A percentile compares a stretch with the other conserved stretches of the same genome.
These are phyloP conservation scores for Tetragonula carbonaria DNA, from an alignment of 2,888 invertebrate genomes.

Conservation along the genomic window DNA sequence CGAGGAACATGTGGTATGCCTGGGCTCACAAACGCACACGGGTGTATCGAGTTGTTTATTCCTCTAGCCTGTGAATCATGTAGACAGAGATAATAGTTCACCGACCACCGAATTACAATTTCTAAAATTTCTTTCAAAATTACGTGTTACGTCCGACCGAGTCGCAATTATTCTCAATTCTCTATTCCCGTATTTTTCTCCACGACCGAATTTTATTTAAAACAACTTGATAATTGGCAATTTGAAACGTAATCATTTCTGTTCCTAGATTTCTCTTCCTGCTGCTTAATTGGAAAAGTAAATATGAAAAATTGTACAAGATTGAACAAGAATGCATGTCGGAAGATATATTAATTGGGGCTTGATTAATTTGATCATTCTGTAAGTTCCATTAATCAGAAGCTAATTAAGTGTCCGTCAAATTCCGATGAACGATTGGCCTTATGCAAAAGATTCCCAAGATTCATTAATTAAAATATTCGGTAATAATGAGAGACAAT, in stretches of 20 bases:
- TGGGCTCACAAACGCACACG: slow-evolving; percentile 29
- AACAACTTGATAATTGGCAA: not conserved
- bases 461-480: slow-evolving; percentile 10
- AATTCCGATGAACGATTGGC: slow-evolving; percentile 4
- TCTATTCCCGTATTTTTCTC: not conserved
- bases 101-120: slow-evolving; percentile 41
- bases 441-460: not conserved
- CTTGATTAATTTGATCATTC: not conserved
- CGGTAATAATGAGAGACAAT: not conserved
- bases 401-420: slow-evolving; percentile 16
- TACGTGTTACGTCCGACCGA: not conserved
- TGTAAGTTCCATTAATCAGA: slow-evolving; percentile 11
- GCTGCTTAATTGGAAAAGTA: not conserved
- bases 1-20: slow-evolving; percentile 40
- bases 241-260: not conserved
- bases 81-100: slow-evolving; percentile 38
- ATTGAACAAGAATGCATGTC: not conserved
- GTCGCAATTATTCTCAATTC: slow-evolving; percentile 17
- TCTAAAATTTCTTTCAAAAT: slow-evolving; percentile 26
- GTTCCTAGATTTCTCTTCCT: not conserved
- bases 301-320: not conserved
- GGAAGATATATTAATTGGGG: not conserved
- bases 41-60: slow-evolving; percentile 49
- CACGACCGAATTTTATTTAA: not conserved
- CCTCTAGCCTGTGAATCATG: slow-evolving; percentile 45